These are phyloP conservation scores for Lepidocyrtoides sp. DNA, from an alignment of 2,888 invertebrate species.

Conservation along the genomic window DNA sequence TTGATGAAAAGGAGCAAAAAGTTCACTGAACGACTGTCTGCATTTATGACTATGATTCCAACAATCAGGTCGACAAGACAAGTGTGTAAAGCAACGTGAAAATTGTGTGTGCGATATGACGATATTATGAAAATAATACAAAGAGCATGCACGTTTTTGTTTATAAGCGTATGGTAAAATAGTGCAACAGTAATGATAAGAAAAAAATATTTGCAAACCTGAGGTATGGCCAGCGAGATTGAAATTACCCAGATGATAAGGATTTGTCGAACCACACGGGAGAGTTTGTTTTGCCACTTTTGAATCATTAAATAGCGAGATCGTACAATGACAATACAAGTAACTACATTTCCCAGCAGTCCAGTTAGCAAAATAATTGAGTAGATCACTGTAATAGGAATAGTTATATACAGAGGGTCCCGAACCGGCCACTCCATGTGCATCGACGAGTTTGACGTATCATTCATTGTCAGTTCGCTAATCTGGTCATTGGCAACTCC, in stretches of 20 bases:
- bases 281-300: slow-evolving; percentile 87
- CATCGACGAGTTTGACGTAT: slow-evolving; percentile 55
- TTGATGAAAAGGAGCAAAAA: not conserved
- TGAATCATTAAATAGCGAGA: slow-evolving; percentile 87
- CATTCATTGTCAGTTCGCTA: slow-evolving; percentile 71
- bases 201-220: slow-evolving; percentile 89
- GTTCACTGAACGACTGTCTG: slow-evolving; percentile 30
- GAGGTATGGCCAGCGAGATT: slow-evolving; percentile 88
- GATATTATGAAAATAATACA: too few species aligned
- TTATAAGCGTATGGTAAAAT: not conserved
- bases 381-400: slow-evolving; percentile 87
- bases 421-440: slow-evolving; percentile 83
- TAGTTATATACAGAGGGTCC: slow-evolving; percentile 84
- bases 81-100: not conserved
- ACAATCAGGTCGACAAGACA: not conserved
- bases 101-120: not conserved
- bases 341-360: slow-evolving; percentile 87
- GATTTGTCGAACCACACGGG: slow-evolving; percentile 87
- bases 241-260: slow-evolving; percentile 87
- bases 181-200: not conserved
- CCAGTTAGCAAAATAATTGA: slow-evolving; percentile 87
- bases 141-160: too few species aligned
- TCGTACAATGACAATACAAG: slow-evolving; percentile 87
- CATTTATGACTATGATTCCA: not conserved
- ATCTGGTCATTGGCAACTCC: slow-evolving; percentile 60